Evolutionary conservation across 2,888 invertebrate genomes (phyloP).

Genomic region (Geotrupes spiniger): DNA sequence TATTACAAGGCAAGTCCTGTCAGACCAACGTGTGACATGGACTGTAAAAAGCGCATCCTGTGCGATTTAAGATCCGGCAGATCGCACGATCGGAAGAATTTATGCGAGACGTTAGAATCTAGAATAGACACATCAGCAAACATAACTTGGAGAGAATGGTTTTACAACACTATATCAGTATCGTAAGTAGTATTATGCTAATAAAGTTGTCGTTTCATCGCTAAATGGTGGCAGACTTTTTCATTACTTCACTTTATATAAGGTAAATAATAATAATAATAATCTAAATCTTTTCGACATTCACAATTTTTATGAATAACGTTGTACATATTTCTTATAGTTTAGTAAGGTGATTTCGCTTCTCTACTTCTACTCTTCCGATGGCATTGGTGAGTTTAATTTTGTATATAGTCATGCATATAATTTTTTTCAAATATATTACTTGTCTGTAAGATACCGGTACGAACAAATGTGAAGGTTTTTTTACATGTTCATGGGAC

Average conservation of each 20-base stretch:
- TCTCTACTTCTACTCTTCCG: constrained; percentile 15
- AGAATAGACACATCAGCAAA: constrained; percentile 75
- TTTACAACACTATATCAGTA: constrained; percentile 80
- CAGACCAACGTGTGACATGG: constrained; percentile 75
- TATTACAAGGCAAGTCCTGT: constrained; percentile 90
- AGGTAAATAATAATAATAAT: too few species aligned
- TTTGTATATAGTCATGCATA: too few species aligned
- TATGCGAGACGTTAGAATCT: constrained; percentile 80
- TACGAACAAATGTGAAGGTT: too few species aligned
- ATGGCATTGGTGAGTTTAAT: constrained; percentile 9
- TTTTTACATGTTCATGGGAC: too few species aligned
- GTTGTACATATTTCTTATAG: constrained; percentile 33
- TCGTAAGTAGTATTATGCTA: constrained; percentile 68
- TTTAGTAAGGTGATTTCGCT: constrained; percentile 32
- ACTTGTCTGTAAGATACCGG: too few species aligned
- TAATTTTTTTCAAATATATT: too few species aligned
- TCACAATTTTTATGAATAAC: too few species aligned
- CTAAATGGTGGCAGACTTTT: not conserved
- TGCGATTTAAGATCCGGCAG: constrained; percentile 86
- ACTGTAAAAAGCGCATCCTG: constrained; percentile 80
- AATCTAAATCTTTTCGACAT: too few species aligned
- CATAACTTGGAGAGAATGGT: constrained; percentile 82
- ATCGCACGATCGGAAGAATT: constrained; percentile 79
- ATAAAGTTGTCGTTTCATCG: not conserved
- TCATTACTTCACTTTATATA: too few species aligned